Percentiles rank a stretch among this genome's conserved stretches.
Conservation (phyloP, 2,113 vertebrate genomes). For the Rhinogobius similis region DNA sequence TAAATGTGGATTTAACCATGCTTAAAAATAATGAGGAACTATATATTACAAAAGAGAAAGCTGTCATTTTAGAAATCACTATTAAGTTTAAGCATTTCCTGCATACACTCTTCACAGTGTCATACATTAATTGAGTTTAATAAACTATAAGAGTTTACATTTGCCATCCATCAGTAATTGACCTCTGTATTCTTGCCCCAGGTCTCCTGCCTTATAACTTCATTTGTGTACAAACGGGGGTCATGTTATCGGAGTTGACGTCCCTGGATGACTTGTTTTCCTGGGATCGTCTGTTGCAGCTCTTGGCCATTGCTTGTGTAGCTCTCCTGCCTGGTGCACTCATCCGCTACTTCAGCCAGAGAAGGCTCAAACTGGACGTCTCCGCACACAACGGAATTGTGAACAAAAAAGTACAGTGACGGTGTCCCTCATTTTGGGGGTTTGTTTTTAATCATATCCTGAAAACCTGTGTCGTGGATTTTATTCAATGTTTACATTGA, state of each 20-base stretch:
- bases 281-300: slow-evolving; percentile 85
- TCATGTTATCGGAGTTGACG: slow-evolving; percentile 89
- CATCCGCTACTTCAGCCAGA: slow-evolving; percentile 84
- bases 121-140: no score
- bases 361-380: slow-evolving; percentile 73
- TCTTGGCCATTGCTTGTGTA: slow-evolving; percentile 86
- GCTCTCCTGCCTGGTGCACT: slow-evolving; percentile 89
- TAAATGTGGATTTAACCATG: not conserved
- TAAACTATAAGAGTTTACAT: no score
- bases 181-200: slow-evolving; percentile 43
- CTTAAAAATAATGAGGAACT: not conserved
- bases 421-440: not conserved
- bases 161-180: no score
- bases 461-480: no score
- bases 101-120: not conserved
- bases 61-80: no score
- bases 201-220: slow-evolving; percentile 96
- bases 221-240: slow-evolving; percentile 97
- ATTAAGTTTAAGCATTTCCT: not conserved
- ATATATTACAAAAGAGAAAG: not conserved
- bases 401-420: slow-evolving; percentile 82
- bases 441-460: no score
- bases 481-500: slow-evolving; percentile 1
- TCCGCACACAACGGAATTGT: slow-evolving; percentile 43
- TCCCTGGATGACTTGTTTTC: slow-evolving; percentile 93